Evolutionary conservation across 2,888 invertebrate species (phyloP).

Genomic region (Euproctis similis): DNA sequence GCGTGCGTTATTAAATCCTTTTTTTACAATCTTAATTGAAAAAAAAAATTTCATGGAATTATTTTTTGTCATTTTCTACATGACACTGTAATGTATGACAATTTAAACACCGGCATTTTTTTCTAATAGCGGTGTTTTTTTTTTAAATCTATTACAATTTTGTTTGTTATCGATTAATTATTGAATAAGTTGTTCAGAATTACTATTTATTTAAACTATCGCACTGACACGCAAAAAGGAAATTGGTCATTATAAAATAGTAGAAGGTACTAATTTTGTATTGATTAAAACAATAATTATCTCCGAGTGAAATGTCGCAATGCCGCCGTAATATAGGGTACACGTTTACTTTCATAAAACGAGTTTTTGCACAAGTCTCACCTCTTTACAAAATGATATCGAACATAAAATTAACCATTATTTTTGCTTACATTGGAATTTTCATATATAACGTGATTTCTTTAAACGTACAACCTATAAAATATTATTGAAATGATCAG

Average conservation of each 20-base stretch:
- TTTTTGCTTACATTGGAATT: conserved; percentile 5
- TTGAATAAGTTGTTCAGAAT: too few relatives aligned
- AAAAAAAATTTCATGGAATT: too few relatives aligned
- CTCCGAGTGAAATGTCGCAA: conserved; percentile 54
- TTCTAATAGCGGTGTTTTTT: too few relatives aligned
- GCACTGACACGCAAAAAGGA: too few relatives aligned
- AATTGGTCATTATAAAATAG: background rate
- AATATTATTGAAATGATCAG: conserved; percentile 32
- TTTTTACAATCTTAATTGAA: too few relatives aligned
- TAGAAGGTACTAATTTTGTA: conserved; percentile 4
- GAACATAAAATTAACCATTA: conserved; percentile 14
- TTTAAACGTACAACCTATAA: conserved; percentile 7
- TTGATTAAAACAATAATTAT: conserved; percentile 26
- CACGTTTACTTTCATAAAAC: conserved; percentile 57
- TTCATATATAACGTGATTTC: conserved; percentile 4
- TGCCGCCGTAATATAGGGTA: conserved; percentile 28
- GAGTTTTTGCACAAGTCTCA: conserved; percentile 37
- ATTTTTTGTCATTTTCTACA: too few relatives aligned
- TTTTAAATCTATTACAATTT: too few relatives aligned
- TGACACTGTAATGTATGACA: too few relatives aligned
- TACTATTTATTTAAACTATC: too few relatives aligned
- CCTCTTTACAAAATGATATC: conserved; percentile 16
- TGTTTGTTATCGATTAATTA: too few relatives aligned
- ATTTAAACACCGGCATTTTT: too few relatives aligned
- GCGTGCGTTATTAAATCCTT: too few relatives aligned